Evolutionary conservation across 2,113 vertebrate species (phyloP), one percentile per base, ranked within the genome.

Genomic region (Pteronura brasiliensis): DNA sequence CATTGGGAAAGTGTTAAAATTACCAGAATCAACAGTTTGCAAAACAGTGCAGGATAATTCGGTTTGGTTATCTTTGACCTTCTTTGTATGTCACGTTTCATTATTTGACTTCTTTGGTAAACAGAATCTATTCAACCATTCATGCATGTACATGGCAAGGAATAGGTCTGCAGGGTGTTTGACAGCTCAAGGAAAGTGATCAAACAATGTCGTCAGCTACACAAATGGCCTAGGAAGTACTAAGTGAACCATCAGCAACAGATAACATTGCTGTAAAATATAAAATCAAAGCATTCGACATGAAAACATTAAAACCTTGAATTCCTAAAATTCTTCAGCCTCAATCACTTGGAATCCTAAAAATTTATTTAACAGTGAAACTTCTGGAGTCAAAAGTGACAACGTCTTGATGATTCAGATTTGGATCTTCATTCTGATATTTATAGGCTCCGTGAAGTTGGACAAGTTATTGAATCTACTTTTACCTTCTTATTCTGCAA

Each of bases 1-100:
- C 96, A 87, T 94, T 88, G 95, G 93, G 98, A 98, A 98, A 98
- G 95, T 96, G 98, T 98, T 97, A 98, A 98, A 98, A 98, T 98
- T 88, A 97, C 83, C 96, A 97, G 97, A 98, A 96, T 98, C 94
- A 97, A 98, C 81, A 94, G 95, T 93, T 80, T 95, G 97, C 93
- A 97, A 98, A 98, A 98, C 96, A 97, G 96, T 96, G 95, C 47
- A 47, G 87, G 95, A 67, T 97, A 97, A 98, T 98, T 98, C 96
- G 95, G 92, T 98, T 98, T 94, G 61, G 94, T 98, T 97, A 95
- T 98, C 97, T 97, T 47, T 97, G 96, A 97, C 98, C 97, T 98
- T 97, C 96, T 97, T 94, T 95, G 21, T 97, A 27, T 96, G 98
- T 96, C 96, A 81, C 44, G 44, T 98, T 98, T 98, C 96, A 97